These are phyloP conservation scores for Thinocorus orbignyianus DNA, from an alignment of 2,113 vertebrate species.

Conservation along the genomic window DNA sequence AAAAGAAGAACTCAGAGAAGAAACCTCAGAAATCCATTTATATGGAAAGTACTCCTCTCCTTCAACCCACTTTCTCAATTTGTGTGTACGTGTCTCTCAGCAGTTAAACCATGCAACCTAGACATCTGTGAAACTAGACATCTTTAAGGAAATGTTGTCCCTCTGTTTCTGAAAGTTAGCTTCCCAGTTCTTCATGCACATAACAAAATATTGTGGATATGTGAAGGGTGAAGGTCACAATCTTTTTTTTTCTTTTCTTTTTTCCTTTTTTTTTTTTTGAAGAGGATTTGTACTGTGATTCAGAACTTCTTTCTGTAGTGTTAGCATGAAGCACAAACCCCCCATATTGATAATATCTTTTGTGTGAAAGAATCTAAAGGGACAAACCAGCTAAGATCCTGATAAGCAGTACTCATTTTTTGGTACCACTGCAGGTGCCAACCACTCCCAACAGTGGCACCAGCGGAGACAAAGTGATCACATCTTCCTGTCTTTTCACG, in stretches of 20 bases:
- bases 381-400: neutral
- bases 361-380: neutral
- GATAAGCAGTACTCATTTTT: neutral
- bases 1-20: neutral
- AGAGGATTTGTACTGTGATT: neutral
- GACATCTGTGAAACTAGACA: neutral
- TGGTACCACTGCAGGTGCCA: neutral
- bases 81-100: neutral
- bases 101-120: neutral
- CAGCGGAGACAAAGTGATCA: neutral
- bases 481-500: neutral
- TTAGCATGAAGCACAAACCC: neutral
- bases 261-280: neutral
- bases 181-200: neutral
- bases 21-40: constrained; percentile 14
- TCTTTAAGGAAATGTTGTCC: neutral
- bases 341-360: neutral
- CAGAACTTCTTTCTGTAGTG: neutral
- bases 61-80: neutral
- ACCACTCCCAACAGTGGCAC: neutral
- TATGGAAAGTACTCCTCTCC: neutral
- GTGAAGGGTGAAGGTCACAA: neutral
- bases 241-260: too few species aligned
- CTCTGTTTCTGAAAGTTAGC: neutral
- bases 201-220: neutral